These are phyloP conservation scores for Eleginops maclovinus DNA, from an alignment of 2,113 vertebrate genomes.

Conservation along the genomic window DNA sequence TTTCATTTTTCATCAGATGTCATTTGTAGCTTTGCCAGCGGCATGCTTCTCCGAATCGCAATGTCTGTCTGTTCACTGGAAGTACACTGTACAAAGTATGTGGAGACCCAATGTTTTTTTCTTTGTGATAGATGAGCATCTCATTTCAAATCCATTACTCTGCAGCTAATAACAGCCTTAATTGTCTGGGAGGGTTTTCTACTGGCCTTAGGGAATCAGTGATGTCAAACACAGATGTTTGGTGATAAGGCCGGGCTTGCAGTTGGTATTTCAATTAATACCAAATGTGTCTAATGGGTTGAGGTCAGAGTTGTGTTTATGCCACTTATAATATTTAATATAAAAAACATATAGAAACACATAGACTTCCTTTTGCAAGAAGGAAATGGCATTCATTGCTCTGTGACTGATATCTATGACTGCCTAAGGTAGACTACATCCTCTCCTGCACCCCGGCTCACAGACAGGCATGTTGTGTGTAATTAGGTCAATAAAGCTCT, in stretches of 20 bases:
- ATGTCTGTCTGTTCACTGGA: not conserved
- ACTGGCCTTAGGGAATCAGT: too few species aligned
- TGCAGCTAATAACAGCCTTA: not conserved
- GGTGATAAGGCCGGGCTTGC: not conserved
- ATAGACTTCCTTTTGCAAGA: not conserved
- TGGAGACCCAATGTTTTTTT: not conserved
- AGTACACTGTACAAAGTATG: not conserved
- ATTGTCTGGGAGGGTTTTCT: too few species aligned
- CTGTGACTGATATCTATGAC: not conserved
- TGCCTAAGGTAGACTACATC: not conserved
- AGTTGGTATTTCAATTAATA: not conserved
- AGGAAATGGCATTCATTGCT: not conserved
- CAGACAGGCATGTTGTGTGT: slow-evolving; percentile 15
- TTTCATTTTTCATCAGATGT: not conserved
- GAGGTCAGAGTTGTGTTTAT: not conserved
- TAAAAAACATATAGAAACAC: not conserved
- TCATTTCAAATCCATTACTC: not conserved
- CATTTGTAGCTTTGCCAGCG: not conserved
- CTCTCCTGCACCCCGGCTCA: not conserved
- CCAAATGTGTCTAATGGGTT: not conserved
- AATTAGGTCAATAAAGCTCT: slow-evolving; percentile 73
- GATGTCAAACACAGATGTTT: too few species aligned
- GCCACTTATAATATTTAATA: not conserved
- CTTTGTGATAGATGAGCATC: not conserved
- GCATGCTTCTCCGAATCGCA: not conserved